A percentile compares a stretch with the other conserved stretches of the same genome.
phyloP scores from a whole-genome alignment of 2,113 vertebrate genomes.

The Sceloporus undulatus region DNA sequence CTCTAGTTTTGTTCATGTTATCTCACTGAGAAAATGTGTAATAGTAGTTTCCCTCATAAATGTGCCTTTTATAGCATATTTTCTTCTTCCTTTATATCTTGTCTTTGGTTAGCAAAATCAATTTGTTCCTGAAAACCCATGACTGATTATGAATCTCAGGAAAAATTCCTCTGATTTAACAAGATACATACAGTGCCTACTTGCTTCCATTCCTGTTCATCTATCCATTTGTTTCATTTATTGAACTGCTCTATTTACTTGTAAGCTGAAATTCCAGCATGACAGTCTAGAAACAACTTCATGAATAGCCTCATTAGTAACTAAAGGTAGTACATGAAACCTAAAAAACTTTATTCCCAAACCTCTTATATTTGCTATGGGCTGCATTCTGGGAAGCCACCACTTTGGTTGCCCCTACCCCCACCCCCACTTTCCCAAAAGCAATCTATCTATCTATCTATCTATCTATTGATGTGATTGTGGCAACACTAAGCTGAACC shows the following conservation, averaged over 20 bases:
- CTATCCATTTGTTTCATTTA: background rate
- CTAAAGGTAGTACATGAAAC: background rate
- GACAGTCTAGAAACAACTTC: background rate
- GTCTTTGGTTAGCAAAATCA: background rate
- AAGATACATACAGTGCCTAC: background rate
- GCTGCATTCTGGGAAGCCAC: background rate
- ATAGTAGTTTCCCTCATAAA: background rate
- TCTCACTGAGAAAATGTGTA: constrained; percentile 3
- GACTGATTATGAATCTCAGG: constrained; percentile 12
- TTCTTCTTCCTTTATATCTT: constrained; percentile 6
- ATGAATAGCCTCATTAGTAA: background rate
- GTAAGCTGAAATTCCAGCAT: background rate
- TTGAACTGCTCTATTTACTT: background rate
- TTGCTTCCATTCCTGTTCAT: background rate
- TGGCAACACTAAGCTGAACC: too few relatives aligned
- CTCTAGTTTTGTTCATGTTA: constrained; percentile 16
- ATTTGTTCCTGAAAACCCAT: constrained; percentile 5
- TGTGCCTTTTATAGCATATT: constrained; percentile 1
- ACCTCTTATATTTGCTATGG: background rate
- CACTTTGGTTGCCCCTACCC: too few relatives aligned
- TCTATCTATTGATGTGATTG: too few relatives aligned
- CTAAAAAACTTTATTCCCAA: background rate
- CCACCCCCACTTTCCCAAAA: too few relatives aligned
- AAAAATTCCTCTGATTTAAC: background rate
- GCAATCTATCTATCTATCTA: too few relatives aligned